Base-by-base conservation (phyloP, 2,888 invertebrate species). In the Rhodophaea formosa region DNA sequence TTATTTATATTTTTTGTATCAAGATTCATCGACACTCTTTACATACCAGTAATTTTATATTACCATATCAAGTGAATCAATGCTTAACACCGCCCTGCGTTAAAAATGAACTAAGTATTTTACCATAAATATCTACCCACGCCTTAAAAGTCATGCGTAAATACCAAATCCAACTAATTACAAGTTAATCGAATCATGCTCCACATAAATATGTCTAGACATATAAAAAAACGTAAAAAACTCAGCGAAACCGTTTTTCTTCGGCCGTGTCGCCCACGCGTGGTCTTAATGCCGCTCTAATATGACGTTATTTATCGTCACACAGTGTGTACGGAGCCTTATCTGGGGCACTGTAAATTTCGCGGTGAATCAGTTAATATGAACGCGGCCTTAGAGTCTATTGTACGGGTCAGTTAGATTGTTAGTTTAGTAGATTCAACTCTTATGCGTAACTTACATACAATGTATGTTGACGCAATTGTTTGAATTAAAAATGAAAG, bases 231-330 rank as follows among this genome's bases (percentile, higher is more conserved):
- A 12, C 12, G n/a, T 12, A 51, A 67, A 70, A 75, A 68, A 61
- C 53, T 64, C 61, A 72, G 66, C 65, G 59, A 63, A 62, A 53
- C 62, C 62, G 53, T 64, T 65, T 62, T 69, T 59, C 63, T 63
- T 52, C 52, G 35, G 55, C 60, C 59, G 61, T 62, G 57, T 62
- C 78, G 74, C 84, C 82, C 72, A 78, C 77, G 70, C 78, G 59
- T 39, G 59, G 66, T 66, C 68, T 77, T 77, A 80, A 75, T 78
- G 68, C 80, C 65, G 65, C 77, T 81, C 82, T 86, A 85, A 86
- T 82, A 80, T 81, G 86, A 84, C 80, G 69, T 86, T 84, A 86
- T 87, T 87, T 86, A 87, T 86, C 75, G 74, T 74, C 62, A 70
- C 74, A 62, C 75, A 76, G 81, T 82, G 79, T 76, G 71, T 71